Percentiles rank a stretch among this genome's conserved stretches.
Conservation (phyloP, 2,797 vertebrate species). For the Melanotaenia boesemani region DNA sequence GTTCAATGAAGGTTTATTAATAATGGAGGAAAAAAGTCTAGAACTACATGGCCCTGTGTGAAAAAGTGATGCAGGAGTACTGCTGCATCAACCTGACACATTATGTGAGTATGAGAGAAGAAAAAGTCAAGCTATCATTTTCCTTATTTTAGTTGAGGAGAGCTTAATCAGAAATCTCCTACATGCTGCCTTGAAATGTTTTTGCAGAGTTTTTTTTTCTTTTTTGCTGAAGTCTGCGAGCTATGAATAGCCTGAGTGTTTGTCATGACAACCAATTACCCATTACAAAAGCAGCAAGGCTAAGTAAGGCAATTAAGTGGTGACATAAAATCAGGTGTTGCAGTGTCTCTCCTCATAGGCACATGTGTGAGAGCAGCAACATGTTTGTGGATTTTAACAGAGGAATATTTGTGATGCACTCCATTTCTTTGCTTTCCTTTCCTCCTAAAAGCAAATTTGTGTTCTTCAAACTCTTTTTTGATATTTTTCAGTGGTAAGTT, state of each 20-base stretch:
- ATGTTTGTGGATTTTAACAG: constrained; percentile 9
- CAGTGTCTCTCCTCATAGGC: constrained; percentile 21
- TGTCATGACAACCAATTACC: constrained; percentile 85
- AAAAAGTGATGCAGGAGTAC: neutral
- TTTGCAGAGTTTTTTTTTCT: constrained; percentile 30
- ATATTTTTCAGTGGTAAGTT: neutral
- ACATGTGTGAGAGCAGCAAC: constrained; percentile 12
- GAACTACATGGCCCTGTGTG: too few relatives aligned
- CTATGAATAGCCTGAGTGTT: constrained; percentile 71
- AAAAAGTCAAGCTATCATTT: constrained; percentile 11
- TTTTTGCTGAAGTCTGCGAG: constrained; percentile 46
- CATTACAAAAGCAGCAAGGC: constrained; percentile 75
- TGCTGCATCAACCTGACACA: neutral
- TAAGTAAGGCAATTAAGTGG: constrained; percentile 79
- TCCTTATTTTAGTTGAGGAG: constrained; percentile 28
- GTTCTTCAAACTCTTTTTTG: neutral
- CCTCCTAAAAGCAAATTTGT: neutral
- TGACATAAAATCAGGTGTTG: constrained; percentile 61
- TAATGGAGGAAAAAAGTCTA: too few relatives aligned
- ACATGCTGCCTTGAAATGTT: constrained; percentile 42
- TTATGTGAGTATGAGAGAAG: neutral
- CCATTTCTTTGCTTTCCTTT: neutral
- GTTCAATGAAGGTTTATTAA: too few relatives aligned
- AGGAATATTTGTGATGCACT: neutral
- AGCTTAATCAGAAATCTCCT: constrained; percentile 33